These are phyloP conservation scores for Emydura subglobosa DNA, from an alignment of 2,113 vertebrate genomes.

Conservation along the genomic window DNA sequence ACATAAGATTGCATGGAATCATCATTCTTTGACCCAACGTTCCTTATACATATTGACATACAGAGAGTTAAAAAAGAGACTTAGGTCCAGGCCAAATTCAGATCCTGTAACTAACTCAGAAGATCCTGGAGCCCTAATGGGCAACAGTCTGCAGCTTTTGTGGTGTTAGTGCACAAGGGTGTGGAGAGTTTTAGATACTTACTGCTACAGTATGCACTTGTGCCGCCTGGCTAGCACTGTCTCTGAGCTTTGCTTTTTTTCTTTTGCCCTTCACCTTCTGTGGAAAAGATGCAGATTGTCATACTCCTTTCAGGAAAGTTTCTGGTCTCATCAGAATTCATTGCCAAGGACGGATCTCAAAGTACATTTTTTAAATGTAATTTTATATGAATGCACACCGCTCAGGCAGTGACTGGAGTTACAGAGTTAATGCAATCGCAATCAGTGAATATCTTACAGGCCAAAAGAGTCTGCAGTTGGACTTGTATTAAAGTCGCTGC, in stretches of 20 bases:
- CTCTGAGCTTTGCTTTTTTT: neutral
- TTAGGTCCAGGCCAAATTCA: neutral
- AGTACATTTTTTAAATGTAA: conserved; percentile 18
- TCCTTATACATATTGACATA: neutral
- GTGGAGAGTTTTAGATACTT: neutral
- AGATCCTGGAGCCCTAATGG: neutral
- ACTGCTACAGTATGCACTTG: fast-evolving
- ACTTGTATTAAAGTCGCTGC: conserved; percentile 44
- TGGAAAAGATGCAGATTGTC: neutral
- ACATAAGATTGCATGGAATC: neutral
- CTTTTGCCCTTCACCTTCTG: neutral
- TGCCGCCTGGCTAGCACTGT: fast-evolving
- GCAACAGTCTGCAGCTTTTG: neutral
- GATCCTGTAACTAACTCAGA: neutral
- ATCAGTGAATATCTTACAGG: neutral
- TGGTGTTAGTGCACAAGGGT: neutral
- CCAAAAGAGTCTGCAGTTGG: neutral
- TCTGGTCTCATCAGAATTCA: neutral
- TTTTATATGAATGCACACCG: neutral
- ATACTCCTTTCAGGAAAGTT: neutral
- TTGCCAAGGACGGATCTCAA: neutral
- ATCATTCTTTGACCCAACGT: neutral
- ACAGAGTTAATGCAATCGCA: neutral
- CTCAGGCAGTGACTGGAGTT: neutral
- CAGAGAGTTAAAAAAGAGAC: neutral